Percentiles rank a stretch among this genome's conserved stretches.
These are phyloP conservation scores for Psephotus haematonotus DNA, from an alignment of 2,113 vertebrate genomes.

Conservation along the genomic window DNA sequence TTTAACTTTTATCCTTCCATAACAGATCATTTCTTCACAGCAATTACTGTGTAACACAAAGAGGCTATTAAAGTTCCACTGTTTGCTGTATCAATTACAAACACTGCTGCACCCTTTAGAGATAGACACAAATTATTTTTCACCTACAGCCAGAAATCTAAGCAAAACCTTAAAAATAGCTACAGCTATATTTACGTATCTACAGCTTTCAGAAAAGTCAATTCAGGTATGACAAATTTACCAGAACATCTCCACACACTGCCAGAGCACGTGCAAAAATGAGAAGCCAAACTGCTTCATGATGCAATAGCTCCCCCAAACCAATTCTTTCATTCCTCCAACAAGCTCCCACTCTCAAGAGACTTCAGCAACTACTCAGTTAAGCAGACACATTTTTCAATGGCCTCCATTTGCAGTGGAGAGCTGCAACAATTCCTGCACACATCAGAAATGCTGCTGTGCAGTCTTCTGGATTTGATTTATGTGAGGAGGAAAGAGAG, in stretches of 20 bases:
- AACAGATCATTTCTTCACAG: not conserved
- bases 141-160: not conserved
- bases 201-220: not conserved
- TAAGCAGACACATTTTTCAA: not conserved
- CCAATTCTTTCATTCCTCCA: not conserved
- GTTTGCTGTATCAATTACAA: too few relatives aligned
- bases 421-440: not conserved
- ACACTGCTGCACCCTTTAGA: not conserved
- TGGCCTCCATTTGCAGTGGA: not conserved
- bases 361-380: not conserved
- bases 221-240: not conserved
- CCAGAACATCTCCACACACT: not conserved
- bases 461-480: not conserved
- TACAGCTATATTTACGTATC: not conserved
- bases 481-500: not conserved
- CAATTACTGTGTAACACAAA: not conserved
- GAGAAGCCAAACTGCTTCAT: not conserved
- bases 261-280: not conserved
- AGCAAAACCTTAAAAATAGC: not conserved
- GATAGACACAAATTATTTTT: not conserved
- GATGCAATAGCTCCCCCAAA: not conserved
- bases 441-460: not conserved
- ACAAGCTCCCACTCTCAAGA: not conserved
- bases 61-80: rapidly evolving
- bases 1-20: not conserved